These are phyloP conservation scores for Temnothorax nylanderi DNA, from an alignment of 1,140 invertebrate species.

Conservation along the genomic window DNA sequence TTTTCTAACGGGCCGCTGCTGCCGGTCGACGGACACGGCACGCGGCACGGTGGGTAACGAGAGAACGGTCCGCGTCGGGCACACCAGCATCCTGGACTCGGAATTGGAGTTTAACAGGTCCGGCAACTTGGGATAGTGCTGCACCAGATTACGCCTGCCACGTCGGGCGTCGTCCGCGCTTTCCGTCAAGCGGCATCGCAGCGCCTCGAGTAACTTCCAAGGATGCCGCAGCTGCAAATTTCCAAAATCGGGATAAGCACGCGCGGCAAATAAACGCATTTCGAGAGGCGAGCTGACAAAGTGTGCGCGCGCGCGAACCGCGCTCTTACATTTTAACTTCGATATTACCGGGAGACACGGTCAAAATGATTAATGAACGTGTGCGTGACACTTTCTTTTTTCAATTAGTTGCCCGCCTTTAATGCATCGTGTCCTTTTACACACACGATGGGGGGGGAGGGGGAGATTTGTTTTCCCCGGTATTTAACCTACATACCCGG, in stretches of 20 bases:
- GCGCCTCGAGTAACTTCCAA: slow-evolving; percentile 34
- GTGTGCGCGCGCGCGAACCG: too few species aligned
- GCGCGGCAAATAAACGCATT: slow-evolving; percentile 3
- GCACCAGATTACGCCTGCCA: slow-evolving; percentile 17
- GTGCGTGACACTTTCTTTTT: slow-evolving; percentile 33
- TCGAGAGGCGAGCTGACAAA: not conserved
- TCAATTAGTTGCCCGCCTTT: slow-evolving; percentile 29
- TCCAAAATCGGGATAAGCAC: not conserved
- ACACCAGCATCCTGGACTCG: slow-evolving; percentile 49
- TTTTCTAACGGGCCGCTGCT: not conserved
- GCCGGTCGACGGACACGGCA: not conserved
- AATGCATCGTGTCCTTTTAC: slow-evolving; percentile 40
- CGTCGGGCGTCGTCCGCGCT: not conserved
- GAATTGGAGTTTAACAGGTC: slow-evolving; percentile 22
- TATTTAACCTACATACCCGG: slow-evolving; percentile 54
- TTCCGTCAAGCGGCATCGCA: slow-evolving; percentile 40
- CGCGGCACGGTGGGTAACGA: slow-evolving; percentile 46
- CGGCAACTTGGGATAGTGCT: slow-evolving; percentile 47
- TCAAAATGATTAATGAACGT: slow-evolving; percentile 48
- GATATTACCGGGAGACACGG: slow-evolving; percentile 21
- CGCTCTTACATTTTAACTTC: slow-evolving; percentile 9
- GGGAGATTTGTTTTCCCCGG: slow-evolving; percentile 37
- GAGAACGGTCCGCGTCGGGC: not conserved
- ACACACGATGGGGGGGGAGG: not conserved
- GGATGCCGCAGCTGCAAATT: slow-evolving; percentile 51